Base-by-base conservation (phyloP, 2,113 vertebrate species). In the Siphamia tubifer region DNA sequence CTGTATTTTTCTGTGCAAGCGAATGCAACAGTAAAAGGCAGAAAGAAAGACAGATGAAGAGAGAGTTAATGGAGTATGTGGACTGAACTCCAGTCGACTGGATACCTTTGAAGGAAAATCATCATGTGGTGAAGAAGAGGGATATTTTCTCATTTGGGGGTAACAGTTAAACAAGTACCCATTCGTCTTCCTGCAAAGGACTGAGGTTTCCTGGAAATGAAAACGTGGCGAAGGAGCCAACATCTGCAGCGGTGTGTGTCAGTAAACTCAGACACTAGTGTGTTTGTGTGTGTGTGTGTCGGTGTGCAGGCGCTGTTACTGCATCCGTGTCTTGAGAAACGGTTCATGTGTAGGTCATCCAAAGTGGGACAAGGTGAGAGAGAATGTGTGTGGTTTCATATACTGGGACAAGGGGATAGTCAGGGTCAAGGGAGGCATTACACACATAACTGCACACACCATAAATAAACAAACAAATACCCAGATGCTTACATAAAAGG, bases 121-220 rank as follows among this genome's bases (percentile, higher is more conserved):
- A 76, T 78, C 62, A 72, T 84, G 83, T 70, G 84, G 87, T 87
- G 67, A 78, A 68, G 62, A 47, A 53, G 75, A 81, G 84, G 74
- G 77, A 82, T 74, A 87, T 86, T 77, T 86, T 85, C 84, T 85
- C 74, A 88, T 90, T 86, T 83, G 83, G 79, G 84, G 86, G 81
- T 85, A 79, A 87, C 63, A 73, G 70, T 83, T 77, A 83, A 88
- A 86, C 79, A 89, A 87, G 86, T 81, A 61, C 24, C 73, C 82
- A 84, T 89, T 90, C 81, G 77, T 87, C 85, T 90, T 85, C 72
- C 73, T 71, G 77, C 48, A 73, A 63, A 78, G 60, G 54, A 79
- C 79, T 79, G 75, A 85, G 82, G 81, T 87, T 88, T 88, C 78
- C 72, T 84, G 83, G 80, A 86, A 84, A 73, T 61, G 21, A 74